Evolutionary conservation across 2,797 vertebrate species (phyloP).

Genomic region (Acanthornis magna): DNA sequence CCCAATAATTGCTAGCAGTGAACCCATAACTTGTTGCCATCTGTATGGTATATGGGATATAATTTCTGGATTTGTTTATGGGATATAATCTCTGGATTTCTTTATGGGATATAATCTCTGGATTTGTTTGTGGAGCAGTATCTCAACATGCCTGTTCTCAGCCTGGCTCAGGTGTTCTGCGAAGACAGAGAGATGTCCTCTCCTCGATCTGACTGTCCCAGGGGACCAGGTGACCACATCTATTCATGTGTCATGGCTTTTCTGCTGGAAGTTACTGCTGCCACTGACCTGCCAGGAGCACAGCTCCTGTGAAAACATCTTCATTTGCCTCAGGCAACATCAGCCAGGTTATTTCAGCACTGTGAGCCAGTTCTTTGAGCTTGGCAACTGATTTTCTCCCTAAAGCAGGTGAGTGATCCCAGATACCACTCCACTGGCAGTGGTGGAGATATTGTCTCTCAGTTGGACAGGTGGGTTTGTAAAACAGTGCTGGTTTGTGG

Average conservation of each 20-base stretch:
- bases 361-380: neutral
- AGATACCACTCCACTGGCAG: neutral
- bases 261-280: neutral
- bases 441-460: neutral
- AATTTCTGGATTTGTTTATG: neutral
- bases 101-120: neutral
- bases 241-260: neutral
- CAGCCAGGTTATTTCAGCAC: neutral
- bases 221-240: neutral
- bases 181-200: neutral
- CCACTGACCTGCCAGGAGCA: neutral
- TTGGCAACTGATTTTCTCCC: neutral
- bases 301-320: neutral
- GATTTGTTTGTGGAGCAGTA: neutral
- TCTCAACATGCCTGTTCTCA: neutral
- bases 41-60: neutral
- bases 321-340: neutral
- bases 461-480: neutral
- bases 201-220: neutral
- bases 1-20: neutral
- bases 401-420: neutral
- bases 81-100: neutral
- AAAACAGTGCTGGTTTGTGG: neutral
- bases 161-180: neutral
- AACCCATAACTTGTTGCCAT: neutral